phyloP scores from a whole-genome alignment of 2,113 vertebrate species.

The Brachyhypopomus gauderio region DNA sequence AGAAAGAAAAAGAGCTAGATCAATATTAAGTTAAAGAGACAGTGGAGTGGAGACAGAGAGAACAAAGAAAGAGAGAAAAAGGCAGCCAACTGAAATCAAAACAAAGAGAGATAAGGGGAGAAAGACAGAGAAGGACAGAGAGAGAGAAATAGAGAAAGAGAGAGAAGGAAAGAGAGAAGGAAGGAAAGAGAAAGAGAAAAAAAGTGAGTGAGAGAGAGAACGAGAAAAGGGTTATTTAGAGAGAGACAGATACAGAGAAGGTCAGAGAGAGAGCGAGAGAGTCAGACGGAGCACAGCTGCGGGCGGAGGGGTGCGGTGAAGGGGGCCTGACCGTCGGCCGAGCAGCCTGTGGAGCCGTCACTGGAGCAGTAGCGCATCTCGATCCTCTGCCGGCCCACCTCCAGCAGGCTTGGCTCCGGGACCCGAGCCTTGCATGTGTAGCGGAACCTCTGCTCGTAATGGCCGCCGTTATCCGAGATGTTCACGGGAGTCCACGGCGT shows the following conservation, averaged over 20 bases:
- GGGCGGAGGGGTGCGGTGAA: neutral
- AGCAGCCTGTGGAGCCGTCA: slow-evolving; percentile 91
- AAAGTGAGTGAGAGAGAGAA: slow-evolving; percentile 11
- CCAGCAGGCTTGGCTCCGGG: slow-evolving; percentile 84
- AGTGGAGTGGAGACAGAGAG: neutral
- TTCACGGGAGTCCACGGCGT: slow-evolving; percentile 96
- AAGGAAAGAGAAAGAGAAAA: neutral
- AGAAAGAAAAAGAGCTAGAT: slow-evolving; percentile 1
- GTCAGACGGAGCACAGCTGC: slow-evolving; percentile 20
- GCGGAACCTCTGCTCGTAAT: slow-evolving; percentile 94
- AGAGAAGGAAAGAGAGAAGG: neutral
- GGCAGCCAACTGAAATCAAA: neutral
- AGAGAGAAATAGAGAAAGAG: neutral
- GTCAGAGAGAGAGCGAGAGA: slow-evolving; percentile 15
- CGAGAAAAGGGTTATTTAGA: slow-evolving; percentile 15
- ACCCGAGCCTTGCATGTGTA: slow-evolving; percentile 96
- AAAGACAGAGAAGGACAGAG: neutral
- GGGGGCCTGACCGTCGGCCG: slow-evolving; percentile 85
- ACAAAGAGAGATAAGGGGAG: slow-evolving; percentile 2
- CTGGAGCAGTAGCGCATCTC: slow-evolving; percentile 98
- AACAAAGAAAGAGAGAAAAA: neutral
- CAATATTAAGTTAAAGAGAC: neutral
- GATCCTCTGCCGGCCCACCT: slow-evolving; percentile 92
- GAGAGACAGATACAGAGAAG: slow-evolving; percentile 5
- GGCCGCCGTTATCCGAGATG: slow-evolving; percentile 94